Conservation (phyloP, 92 coral and sea anemone species). For the Porites cylindrica region DNA sequence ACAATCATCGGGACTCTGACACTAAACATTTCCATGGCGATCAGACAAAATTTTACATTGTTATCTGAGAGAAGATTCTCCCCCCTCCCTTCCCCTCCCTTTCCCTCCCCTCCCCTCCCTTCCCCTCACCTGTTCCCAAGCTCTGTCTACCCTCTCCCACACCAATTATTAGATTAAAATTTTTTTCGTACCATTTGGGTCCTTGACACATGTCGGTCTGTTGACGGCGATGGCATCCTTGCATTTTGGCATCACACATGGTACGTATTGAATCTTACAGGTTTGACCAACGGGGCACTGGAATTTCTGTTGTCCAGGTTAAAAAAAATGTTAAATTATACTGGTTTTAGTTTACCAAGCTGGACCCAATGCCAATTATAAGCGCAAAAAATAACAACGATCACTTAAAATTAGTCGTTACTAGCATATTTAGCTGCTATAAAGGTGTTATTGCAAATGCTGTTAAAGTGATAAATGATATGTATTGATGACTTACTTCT, state of each 20-base stretch:
- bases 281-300: constrained; percentile 83
- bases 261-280: constrained; percentile 89
- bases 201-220: constrained; percentile 90
- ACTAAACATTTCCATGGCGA: no score
- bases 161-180: neutral
- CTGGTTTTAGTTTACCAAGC: neutral
- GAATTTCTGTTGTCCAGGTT: constrained; percentile 61
- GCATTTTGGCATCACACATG: constrained; percentile 95
- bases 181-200: constrained; percentile 55
- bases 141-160: neutral
- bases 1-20: no score
- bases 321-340: neutral
- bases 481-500: no score
- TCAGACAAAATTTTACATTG: no score
- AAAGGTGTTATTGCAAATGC: neutral
- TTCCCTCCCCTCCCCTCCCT: no score
- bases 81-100: neutral
- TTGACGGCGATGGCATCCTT: constrained; percentile 86
- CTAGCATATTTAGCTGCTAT: neutral
- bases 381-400: neutral
- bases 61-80: no score
- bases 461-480: no score
- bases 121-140: neutral
- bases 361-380: neutral
- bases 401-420: no score